Evolutionary conservation across 2,113 vertebrate species (phyloP), one percentile per base, ranked within the genome.

Genomic region (Podiceps cristatus): DNA sequence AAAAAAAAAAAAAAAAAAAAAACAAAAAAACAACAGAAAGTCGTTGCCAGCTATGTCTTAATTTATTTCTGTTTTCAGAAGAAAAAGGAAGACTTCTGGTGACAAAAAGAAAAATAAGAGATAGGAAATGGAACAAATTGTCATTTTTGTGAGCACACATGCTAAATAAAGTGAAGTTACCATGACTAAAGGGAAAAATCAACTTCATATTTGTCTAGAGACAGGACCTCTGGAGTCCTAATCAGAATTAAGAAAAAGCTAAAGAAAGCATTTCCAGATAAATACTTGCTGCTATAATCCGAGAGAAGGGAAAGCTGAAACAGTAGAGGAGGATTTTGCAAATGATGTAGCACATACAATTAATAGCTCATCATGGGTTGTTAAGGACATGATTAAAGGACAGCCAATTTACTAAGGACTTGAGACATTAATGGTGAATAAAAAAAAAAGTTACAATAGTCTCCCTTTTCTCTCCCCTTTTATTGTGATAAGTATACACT

Each of bases 341-440:
- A 85, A 37, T 66, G 67, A 82, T 79, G 55, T 40, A 79, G 33
- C 58, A 73, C 29, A 20, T 40, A 45, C 37, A 76, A 86, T 94
- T 91, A 96, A 72, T 80, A 77, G 29, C 50, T 94, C 79, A 88
- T 93, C 75, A 88, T 74, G 44, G 31, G 29, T 73, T 76, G 62
- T 58, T 95, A 83, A 86, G 59, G 58, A 33, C 2, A 0, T 87
- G 73, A 95, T 96, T 96, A 91, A 94, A 90, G 91, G 64, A 81
- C 52, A 71, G 52, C 10, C 58, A 84, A 81, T 91, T 91, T 87
- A 42, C 68, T n/a, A 50, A 87, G 27, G 56, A 90, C 63, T 73
- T 73, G 40, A 92, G 85, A 89, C 60, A 33, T 66, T 89, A 86
- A 93, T 55, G 33, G 29, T 64, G 72, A 95, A 94, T 31, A 19